Percentiles rank a stretch among this genome's conserved stretches.
These are phyloP conservation scores for Melolontha melolontha DNA, from an alignment of 2,888 invertebrate species.

Conservation along the genomic window DNA sequence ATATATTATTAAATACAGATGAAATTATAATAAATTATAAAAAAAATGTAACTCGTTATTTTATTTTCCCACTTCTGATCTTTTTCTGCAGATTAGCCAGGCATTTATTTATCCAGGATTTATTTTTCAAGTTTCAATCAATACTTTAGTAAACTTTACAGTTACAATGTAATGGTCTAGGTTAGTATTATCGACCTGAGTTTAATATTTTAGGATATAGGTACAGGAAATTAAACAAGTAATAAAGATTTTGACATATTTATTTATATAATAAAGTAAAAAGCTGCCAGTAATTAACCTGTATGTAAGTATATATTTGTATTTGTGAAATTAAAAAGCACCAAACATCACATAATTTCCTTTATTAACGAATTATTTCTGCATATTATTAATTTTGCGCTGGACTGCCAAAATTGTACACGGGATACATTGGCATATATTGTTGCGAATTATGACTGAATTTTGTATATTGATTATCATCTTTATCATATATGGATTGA, in stretches of 20 bases:
- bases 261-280: conserved; percentile 28
- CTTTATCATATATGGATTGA: conserved; percentile 72
- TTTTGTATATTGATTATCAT: conserved; percentile 72
- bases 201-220: too few species aligned
- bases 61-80: too few species aligned
- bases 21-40: too few species aligned
- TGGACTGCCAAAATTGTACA: conserved; percentile 48
- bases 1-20: too few species aligned
- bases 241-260: conserved; percentile 1
- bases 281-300: conserved; percentile 27
- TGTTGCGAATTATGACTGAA: conserved; percentile 56
- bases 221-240: neutral
- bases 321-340: conserved; percentile 31
- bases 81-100: too few species aligned
- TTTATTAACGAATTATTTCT: conserved; percentile 3
- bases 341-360: conserved; percentile 34
- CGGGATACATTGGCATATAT: conserved; percentile 55
- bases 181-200: too few species aligned
- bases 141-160: too few species aligned
- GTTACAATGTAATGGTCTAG: too few species aligned
- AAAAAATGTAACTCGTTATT: too few species aligned
- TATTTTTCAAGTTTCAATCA: too few species aligned
- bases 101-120: too few species aligned
- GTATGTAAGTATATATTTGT: conserved; percentile 12
- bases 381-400: neutral